Base-by-base conservation (phyloP, 2,113 vertebrate species). In the Pygoscelis antarcticus region DNA sequence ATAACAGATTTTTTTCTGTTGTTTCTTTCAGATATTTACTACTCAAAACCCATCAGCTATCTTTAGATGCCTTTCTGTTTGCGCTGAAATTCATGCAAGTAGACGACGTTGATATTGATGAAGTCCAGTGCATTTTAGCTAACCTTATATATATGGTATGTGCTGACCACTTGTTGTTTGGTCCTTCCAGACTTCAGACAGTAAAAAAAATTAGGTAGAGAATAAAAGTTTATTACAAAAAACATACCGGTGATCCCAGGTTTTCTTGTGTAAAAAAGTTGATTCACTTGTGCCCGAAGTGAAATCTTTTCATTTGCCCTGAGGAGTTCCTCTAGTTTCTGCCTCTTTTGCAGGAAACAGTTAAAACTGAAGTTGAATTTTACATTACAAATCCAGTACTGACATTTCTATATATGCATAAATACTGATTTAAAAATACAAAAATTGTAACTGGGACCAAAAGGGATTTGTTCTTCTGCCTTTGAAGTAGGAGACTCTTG, bases 71-170 rank as follows among this genome's bases (percentile, higher is more conserved):
- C 13, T 99, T 99, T 96, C 97, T 99, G 36, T 98, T 99, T 76
- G 98, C 99, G 23, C 97, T 99, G 96, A 99, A 96, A 96, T 99
- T 99, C 98, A 99, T 99, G 99, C 98, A 99, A 95, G 98, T 99
- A 87, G 99, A 99, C 9, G 99, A 99, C 9, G 99, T 99, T 76
- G 99, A 99, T 97, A 98, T 99, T 5, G 99, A 99, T 46, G 99
- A 99, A 96, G 99, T 99, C 57, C 99, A 99, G 97, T 99, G 99
- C 88, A 98, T 99, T 97, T 97, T 99, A 85, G 99, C 99, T 70
- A 99, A 99, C 97, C 98, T 99, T 46, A 99, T 99, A 78, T 99
- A 99, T 95, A 99, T 99, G 99, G 99, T 99, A 94, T 44, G 98
- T 58, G 11, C 34, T 89, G 23, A n/a, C 11, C 19, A 10, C 26